These are phyloP conservation scores for Dolichoris vasculosae DNA, from an alignment of 1,140 invertebrate species.

Conservation along the genomic window DNA sequence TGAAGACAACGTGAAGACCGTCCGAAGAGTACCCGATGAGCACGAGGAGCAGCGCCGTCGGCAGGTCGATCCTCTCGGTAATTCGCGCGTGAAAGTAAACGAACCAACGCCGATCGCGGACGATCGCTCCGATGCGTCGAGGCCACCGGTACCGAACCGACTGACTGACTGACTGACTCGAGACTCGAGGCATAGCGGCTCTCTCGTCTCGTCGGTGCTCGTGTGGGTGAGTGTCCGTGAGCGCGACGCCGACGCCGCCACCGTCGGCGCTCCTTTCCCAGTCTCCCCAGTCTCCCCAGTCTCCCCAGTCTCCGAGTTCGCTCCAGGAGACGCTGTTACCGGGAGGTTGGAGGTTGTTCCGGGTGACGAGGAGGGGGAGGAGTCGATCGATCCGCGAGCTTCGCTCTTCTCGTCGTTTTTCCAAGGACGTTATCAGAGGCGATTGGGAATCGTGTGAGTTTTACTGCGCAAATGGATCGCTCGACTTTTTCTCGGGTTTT, in stretches of 20 bases:
- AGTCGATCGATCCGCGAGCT: too few relatives aligned
- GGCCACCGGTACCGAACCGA: conserved; percentile 65
- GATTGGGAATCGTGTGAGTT: too few relatives aligned
- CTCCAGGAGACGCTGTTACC: neutral
- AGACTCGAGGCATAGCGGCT: neutral
- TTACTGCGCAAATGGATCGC: too few relatives aligned
- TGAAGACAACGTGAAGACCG: too few relatives aligned
- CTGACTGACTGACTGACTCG: conserved; percentile 66
- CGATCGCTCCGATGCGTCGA: conserved; percentile 52
- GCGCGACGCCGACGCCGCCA: neutral
- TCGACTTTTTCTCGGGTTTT: too few relatives aligned
- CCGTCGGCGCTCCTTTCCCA: neutral
- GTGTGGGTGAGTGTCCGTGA: neutral
- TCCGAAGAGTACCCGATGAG: too few relatives aligned
- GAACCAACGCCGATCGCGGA: conserved; percentile 50
- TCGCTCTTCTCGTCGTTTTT: too few relatives aligned
- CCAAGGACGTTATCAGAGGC: too few relatives aligned
- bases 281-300: too few relatives aligned
- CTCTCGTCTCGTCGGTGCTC: neutral
- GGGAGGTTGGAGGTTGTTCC: too few relatives aligned
- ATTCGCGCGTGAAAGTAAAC: neutral
- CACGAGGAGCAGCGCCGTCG: neutral
- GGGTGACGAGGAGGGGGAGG: too few relatives aligned
- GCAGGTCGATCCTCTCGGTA: neutral
- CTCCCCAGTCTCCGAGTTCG: neutral